Evolutionary conservation across 1,140 invertebrate genomes (phyloP).

Genomic region (Mizuhopecten yessoensis): DNA sequence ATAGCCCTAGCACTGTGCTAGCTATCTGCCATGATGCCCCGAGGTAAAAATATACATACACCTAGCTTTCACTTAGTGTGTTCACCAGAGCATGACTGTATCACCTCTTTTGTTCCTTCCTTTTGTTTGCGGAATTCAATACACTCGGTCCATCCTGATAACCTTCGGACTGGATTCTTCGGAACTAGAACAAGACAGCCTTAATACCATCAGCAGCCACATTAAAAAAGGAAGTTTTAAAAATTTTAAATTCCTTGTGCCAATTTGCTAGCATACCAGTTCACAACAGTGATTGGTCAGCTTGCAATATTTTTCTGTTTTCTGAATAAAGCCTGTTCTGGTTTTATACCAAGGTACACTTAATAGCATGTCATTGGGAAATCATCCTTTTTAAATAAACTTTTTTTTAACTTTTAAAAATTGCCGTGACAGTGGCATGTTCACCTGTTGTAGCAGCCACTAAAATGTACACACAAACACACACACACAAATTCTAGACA

Average conservation of each 20-base stretch:
- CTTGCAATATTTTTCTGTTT: not conserved
- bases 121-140: slow-evolving; percentile 9
- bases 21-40: slow-evolving; percentile 35
- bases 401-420: not conserved
- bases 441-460: not conserved
- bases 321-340: not conserved
- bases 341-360: not conserved
- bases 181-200: not conserved
- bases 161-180: not conserved
- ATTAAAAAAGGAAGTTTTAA: not conserved
- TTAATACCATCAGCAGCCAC: not conserved
- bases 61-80: slow-evolving; percentile 25
- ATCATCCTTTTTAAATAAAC: not conserved
- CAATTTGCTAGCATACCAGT: not conserved
- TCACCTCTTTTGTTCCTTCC: slow-evolving; percentile 5
- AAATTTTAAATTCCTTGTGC: not conserved
- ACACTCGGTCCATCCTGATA: not conserved
- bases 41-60: slow-evolving; percentile 38
- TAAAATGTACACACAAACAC: not conserved
- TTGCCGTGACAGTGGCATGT: not conserved
- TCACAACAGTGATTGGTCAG: not conserved
- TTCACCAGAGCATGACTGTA: slow-evolving; percentile 14
- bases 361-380: not conserved
- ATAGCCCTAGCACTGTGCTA: not conserved
- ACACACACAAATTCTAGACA: not conserved